Percentiles rank a stretch among this genome's conserved stretches.
Conservation (phyloP, 2,888 invertebrate species). For the Polylopha cassiicola region DNA sequence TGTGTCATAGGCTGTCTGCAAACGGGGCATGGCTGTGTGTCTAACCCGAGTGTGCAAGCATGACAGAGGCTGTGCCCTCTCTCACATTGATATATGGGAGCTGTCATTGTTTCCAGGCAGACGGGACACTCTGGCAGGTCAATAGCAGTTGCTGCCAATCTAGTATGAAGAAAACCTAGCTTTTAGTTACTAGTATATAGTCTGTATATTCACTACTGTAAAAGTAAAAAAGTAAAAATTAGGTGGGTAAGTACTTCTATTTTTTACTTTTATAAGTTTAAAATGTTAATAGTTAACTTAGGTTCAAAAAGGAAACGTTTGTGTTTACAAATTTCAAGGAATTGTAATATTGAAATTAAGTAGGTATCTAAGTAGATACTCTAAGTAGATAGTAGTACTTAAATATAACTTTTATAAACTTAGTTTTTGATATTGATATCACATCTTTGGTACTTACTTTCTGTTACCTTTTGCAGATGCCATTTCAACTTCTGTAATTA, state of each 20-base stretch:
- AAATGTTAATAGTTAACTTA: no score
- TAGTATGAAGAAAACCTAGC: conserved; percentile 10
- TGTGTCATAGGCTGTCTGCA: conserved; percentile 65
- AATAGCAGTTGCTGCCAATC: conserved; percentile 27
- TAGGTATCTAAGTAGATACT: no score
- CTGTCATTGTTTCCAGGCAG: conserved; percentile 56
- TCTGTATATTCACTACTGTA: neutral
- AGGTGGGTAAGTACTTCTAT: no score
- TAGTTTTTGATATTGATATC: no score
- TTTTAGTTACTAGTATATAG: conserved; percentile 7
- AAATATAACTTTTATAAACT: no score
- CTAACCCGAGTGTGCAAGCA: conserved; percentile 46
- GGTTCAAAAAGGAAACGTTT: no score
- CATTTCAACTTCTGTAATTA: conserved; percentile 22
- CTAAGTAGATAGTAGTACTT: no score
- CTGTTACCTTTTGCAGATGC: conserved; percentile 28
- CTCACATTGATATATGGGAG: conserved; percentile 62
- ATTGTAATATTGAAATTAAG: no score
- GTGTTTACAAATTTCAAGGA: no score
- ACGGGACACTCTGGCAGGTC: conserved; percentile 65
- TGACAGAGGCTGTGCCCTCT: conserved; percentile 66
- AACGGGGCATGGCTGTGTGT: conserved; percentile 57
- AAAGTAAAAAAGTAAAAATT: no score
- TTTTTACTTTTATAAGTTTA: no score
- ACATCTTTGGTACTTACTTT: no score